Base-by-base conservation (phyloP, 1,140 invertebrate species). In the Rhizoglyphus robini region DNA sequence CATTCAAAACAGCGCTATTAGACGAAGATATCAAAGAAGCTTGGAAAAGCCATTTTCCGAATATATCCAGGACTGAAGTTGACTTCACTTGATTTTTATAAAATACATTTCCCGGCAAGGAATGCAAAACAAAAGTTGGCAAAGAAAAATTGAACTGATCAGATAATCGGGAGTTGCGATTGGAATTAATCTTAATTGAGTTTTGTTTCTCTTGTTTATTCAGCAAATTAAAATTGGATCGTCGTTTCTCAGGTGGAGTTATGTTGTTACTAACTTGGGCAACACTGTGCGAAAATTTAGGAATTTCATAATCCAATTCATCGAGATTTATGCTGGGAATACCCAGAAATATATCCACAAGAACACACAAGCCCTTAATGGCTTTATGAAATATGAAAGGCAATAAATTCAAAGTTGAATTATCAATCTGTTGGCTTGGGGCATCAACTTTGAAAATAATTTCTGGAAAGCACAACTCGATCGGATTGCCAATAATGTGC, bases 1-100 rank as follows among this genome's bases (percentile, higher is more conserved):
- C 11, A 15, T 23, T 20, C 36, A 38, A 32, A 18, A 29, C n/a
- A 32, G 18, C 23, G 29, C n/a, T 59, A 13, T 30, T 65, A 15
- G 15, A 29, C 47, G 82, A 84, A 49, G 88, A 89, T 67, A 94
- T 87, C 71, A 94, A 83, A 27, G 91, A 87, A 30, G 92, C 91
- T 76, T 97, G 92, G 76, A 96, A 96, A 34, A 97, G 78, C 94
- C 94, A 97, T 73, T 91, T 86, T 15, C 93, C 93, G 78, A 96
- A 96, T 63, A 97, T 77, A 78, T 97, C 91, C 31, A 97, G 80
- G 75, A 97, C 88, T 70, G 90, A 96, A 72, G 90, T 89, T 68
- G 90, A 92, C 72, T 88, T 89, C 11, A 93, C 89, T 63, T 91
- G 81, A 27, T 68, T 69, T 18, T 74, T 72, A 29, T 57, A 68